phyloP scores from a whole-genome alignment of 2,113 vertebrate species.

The Phycodurus eques region DNA sequence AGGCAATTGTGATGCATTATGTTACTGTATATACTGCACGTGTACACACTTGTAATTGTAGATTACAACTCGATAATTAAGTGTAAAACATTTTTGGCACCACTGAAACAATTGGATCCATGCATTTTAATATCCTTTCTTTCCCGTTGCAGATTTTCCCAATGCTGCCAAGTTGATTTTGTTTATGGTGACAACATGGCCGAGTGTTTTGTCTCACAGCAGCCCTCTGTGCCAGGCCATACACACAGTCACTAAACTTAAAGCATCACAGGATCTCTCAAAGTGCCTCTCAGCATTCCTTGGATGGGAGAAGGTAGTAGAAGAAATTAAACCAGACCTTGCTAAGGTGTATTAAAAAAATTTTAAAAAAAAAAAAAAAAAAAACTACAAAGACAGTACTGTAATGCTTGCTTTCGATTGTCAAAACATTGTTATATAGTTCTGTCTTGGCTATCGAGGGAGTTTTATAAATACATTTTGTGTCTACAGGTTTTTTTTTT shows the following conservation, averaged over 20 bases:
- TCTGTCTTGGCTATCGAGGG: background rate
- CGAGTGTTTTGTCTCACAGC: slow-evolving; percentile 73
- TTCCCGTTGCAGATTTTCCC: slow-evolving; percentile 77
- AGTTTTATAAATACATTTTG: background rate
- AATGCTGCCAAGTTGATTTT: slow-evolving; percentile 83
- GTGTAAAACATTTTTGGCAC: background rate
- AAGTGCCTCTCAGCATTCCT: slow-evolving; percentile 78
- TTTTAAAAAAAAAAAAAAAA: background rate
- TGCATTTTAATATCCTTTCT: slow-evolving; percentile 1
- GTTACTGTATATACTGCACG: background rate
- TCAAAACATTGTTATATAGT: background rate
- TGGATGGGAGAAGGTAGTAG: slow-evolving; percentile 85
- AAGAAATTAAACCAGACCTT: no score
- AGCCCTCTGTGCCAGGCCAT: slow-evolving; percentile 81
- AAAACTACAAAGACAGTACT: background rate
- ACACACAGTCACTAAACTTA: slow-evolving; percentile 79
- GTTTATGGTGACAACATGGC: slow-evolving; percentile 87
- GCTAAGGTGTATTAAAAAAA: background rate
- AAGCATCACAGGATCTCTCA: slow-evolving; percentile 72
- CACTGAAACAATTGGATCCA: background rate
- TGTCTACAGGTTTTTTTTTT: background rate
- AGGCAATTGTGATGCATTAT: background rate
- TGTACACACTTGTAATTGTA: background rate
- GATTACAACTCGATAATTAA: no score
- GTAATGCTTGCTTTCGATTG: background rate